phyloP scores from a whole-genome alignment of 2,797 vertebrate species.

The Thunnus albacares region DNA sequence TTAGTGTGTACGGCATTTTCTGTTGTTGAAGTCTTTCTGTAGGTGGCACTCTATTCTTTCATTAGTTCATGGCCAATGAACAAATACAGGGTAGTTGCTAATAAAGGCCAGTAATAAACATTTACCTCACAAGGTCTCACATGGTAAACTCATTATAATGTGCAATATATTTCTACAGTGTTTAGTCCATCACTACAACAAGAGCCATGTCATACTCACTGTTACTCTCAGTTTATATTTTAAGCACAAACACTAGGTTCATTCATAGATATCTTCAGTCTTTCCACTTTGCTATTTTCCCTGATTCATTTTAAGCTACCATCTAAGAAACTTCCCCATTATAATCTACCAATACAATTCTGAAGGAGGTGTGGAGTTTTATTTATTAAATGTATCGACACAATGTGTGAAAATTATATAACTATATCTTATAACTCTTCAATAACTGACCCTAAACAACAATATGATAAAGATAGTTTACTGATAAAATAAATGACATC shows the following conservation, averaged over 20 bases:
- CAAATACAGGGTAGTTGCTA: not conserved
- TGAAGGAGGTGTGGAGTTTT: not conserved
- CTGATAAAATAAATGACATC: no score
- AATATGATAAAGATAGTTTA: not conserved
- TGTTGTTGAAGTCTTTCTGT: not conserved
- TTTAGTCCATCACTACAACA: not conserved
- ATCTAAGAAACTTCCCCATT: not conserved
- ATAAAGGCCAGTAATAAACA: not conserved
- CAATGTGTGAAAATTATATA: no score
- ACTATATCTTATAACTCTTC: not conserved
- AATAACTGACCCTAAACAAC: not conserved
- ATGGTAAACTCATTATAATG: constrained; percentile 6
- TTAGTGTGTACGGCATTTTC: not conserved
- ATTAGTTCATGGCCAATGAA: no score
- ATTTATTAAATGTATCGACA: not conserved
- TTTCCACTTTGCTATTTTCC: not conserved
- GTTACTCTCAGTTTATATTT: not conserved
- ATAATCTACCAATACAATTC: not conserved
- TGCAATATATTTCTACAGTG: not conserved
- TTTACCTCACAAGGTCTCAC: not conserved
- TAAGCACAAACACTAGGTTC: not conserved
- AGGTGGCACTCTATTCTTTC: not conserved
- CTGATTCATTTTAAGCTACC: not conserved
- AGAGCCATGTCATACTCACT: not conserved
- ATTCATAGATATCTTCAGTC: constrained; percentile 1